phyloP scores from a whole-genome alignment of 2,888 invertebrate genomes.

The Erebia epiphron region DNA sequence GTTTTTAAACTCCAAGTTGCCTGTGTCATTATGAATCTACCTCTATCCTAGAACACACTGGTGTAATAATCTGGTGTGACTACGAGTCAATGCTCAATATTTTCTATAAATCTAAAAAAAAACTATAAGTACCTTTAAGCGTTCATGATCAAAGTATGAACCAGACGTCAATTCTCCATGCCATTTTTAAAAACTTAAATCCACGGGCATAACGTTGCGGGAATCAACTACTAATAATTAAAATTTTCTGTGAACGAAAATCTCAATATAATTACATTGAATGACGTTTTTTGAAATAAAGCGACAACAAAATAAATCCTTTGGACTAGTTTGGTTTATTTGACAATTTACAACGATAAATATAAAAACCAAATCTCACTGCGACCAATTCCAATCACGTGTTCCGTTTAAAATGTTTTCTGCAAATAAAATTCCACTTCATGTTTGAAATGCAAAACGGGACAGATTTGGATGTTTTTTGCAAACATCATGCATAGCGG shows the following conservation, averaged over 20 bases:
- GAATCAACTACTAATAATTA: not conserved
- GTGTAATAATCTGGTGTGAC: too few species aligned
- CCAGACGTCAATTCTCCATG: too few species aligned
- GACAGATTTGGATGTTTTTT: conserved; percentile 26
- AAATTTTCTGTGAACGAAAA: not conserved
- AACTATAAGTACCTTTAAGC: too few species aligned
- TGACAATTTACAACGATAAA: conserved; percentile 26
- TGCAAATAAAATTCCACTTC: conserved; percentile 29
- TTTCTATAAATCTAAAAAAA: too few species aligned
- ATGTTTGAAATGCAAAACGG: conserved; percentile 33
- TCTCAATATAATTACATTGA: not conserved
- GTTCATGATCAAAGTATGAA: too few species aligned
- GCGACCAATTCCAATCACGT: conserved; percentile 36
- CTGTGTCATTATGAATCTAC: too few species aligned
- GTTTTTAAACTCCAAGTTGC: too few species aligned
- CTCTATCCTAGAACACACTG: too few species aligned
- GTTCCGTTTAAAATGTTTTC: conserved; percentile 32
- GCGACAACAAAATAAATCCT: conserved; percentile 12
- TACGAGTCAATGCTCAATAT: too few species aligned
- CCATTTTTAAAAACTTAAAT: not conserved
- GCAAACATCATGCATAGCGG: conserved; percentile 23
- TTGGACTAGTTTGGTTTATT: conserved; percentile 19
- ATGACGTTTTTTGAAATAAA: not conserved
- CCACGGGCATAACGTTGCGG: too few species aligned
- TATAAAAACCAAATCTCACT: conserved; percentile 26